Evolutionary conservation across 2,113 vertebrate species (phyloP), one percentile per base, ranked within the genome.

Genomic region (Turnix velox): DNA sequence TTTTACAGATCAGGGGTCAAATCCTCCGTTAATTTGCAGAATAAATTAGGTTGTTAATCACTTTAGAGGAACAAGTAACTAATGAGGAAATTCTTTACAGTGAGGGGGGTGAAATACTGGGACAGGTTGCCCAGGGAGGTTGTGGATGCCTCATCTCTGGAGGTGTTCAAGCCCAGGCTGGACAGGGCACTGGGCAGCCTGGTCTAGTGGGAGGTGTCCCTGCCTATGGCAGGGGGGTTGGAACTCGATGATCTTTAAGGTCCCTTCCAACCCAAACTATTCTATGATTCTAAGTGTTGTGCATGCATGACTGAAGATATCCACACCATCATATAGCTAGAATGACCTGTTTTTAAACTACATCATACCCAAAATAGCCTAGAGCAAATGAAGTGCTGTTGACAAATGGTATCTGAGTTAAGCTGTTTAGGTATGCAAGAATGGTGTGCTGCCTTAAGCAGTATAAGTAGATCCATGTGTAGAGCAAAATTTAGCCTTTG

Each of bases 311-410:
- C 88, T 81, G 12, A 86, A 92, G 59, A 72, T 78, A 52, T 45
- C 68, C 83, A 65, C 25, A 61, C 40, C 86, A 90, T 75, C 86
- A 57, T 31, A 65, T 39, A 78, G 65, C 45, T 78, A 54, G 65
- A 88, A 65, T 61, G 90, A 78, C 76, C 73, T 68, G 80, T 2
- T 89, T 95, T 92, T 93, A 81, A 96, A 86, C 87, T 88, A 90
- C 65, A 87, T 81, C 65, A 46, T 75, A 86, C 68, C 30, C 61
- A 88, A 84, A 94, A 93, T 39, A 93, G 90, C 90, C 93, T 72
- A 37, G 28, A 94, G 90, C 73, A 88, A 90, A 46, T 93, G 61
- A 92, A 92, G 19, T n/a, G 57, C 52, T 90, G 57, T 81, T 95
- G 92, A 78, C 83, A 96, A 94, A 81, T 61, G 76, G 80, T 27